These are phyloP conservation scores for Chionis minor DNA, from an alignment of 2,113 vertebrate species.

Conservation along the genomic window DNA sequence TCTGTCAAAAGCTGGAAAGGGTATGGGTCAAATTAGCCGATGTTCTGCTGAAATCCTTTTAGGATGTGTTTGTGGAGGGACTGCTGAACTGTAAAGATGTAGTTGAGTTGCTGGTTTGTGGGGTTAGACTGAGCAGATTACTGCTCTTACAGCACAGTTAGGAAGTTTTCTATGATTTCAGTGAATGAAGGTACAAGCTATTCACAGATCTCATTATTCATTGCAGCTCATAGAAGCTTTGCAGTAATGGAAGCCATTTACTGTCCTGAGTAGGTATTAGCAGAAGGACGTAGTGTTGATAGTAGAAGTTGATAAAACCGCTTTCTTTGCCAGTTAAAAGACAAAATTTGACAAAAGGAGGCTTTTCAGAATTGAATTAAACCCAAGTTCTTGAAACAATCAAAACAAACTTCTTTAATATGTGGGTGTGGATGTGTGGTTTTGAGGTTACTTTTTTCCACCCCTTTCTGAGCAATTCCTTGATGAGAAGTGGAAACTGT, in stretches of 20 bases:
- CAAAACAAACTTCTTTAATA: neutral
- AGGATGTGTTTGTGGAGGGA: neutral
- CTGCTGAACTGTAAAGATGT: neutral
- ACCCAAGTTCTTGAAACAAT: neutral
- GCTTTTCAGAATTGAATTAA: neutral
- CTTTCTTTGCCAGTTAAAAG: neutral
- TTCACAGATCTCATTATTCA: neutral
- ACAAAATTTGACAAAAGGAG: neutral
- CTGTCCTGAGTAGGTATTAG: neutral
- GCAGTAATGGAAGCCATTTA: neutral
- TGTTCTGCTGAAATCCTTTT: neutral
- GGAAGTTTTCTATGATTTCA: neutral
- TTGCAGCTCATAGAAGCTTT: neutral
- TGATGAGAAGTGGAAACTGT: neutral
- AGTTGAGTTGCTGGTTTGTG: neutral
- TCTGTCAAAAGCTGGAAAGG: neutral
- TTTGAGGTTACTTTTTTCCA: neutral
- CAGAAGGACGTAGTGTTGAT: rapidly evolving
- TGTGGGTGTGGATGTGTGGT: neutral
- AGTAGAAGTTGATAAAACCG: neutral
- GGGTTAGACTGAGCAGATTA: neutral
- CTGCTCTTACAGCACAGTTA: neutral
- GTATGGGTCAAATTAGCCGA: neutral
- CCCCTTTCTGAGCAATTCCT: neutral
- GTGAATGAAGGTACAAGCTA: neutral